Base-by-base conservation (phyloP, 2,888 invertebrate species). In the Netelia melanura region DNA sequence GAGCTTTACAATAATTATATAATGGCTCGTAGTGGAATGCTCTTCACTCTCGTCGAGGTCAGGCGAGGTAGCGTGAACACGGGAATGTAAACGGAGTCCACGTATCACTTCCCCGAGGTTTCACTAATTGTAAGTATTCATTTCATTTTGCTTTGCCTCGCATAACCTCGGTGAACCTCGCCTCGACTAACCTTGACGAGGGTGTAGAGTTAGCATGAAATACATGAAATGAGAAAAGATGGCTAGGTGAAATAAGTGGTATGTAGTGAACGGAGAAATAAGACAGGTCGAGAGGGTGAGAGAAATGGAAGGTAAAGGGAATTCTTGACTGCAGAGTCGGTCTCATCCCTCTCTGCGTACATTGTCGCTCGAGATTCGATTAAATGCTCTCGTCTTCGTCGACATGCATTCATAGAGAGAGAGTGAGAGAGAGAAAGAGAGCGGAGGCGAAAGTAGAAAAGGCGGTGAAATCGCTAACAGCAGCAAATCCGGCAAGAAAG, bases 331-430 rank as follows among this genome's bases (percentile, higher is more conserved):
- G 54, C 62, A 82, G 72, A 72, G 82, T 88, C 84, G 83, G 79
- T 77, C 81, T 76, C 43, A n/a, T 58, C 79, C 52, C 67, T 65
- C 80, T 84, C 80, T 48, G 71, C 82, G 58, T 77, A 62, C 76
- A 82, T 85, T 85, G 80, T 80, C 85, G 64, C 86, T 81, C 52
- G 82, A 80, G 83, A 86, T 86, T 87, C 86, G 85, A 87, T 87
- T 87, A 87, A 86, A 80, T 80, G 81, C 68, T 80, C 82, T 80
- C 74, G 80, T 74, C 83, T 87, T 85, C 83, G 83, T 78, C 58
- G 71, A 43, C 62, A 23, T 21, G 71, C 58, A 8, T 44, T 54
- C 38, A 8, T 43, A 21, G 67, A 30, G 71, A 62, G 25, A 48
- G 61, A 64, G 64, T 43, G 71, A 64, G 54, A 62, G 25, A 61